These are phyloP conservation scores for Potorous gilbertii DNA, from an alignment of 2,797 vertebrate species.

Conservation along the genomic window DNA sequence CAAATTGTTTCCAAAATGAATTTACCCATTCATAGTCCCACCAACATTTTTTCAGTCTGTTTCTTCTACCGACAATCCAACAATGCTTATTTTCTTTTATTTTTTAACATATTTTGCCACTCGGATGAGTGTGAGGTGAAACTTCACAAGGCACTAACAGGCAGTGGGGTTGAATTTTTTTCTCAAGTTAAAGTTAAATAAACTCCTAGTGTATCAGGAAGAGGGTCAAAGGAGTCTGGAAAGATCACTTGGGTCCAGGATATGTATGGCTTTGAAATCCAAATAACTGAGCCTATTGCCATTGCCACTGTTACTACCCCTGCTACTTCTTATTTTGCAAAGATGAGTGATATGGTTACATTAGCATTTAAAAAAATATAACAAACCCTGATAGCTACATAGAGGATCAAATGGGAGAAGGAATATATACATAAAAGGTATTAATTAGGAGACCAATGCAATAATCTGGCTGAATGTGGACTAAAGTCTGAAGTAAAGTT, in stretches of 20 bases:
- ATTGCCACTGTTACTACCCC: background rate
- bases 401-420: background rate
- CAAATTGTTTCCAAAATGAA: background rate
- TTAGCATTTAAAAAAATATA: no score
- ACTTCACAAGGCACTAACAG: background rate
- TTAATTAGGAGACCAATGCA: background rate
- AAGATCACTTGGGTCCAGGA: background rate
- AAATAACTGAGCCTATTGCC: background rate
- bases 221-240: background rate
- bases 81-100: background rate
- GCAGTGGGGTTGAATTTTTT: background rate
- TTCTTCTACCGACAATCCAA: background rate
- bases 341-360: background rate
- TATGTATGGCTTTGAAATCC: background rate
- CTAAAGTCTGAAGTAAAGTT: background rate
- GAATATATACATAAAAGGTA: background rate
- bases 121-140: background rate
- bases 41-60: background rate
- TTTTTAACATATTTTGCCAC: no score
- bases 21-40: background rate
- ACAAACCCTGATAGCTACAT: background rate
- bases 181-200: background rate
- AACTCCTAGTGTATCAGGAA: background rate
- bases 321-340: background rate
- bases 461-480: background rate